Percentiles rank a stretch among this genome's conserved stretches.
These are phyloP conservation scores for Brachynemurus nebulosus DNA, from an alignment of 2,888 invertebrate genomes.

Conservation along the genomic window DNA sequence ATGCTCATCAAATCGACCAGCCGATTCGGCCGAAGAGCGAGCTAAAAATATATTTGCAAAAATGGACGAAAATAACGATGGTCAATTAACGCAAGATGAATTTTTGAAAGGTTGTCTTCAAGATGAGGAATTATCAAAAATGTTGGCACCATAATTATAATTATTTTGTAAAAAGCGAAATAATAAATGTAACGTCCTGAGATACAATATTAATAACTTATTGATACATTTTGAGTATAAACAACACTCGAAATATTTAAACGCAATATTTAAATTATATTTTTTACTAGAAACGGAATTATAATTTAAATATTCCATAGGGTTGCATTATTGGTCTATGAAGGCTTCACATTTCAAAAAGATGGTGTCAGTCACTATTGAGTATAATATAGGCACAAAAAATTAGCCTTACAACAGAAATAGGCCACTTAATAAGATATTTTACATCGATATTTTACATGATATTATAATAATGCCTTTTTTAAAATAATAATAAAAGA, in stretches of 20 bases:
- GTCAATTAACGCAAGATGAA: constrained; percentile 94
- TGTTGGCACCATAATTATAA: constrained; percentile 71
- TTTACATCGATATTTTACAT: constrained; percentile 5
- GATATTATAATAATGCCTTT: neutral
- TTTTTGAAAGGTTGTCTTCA: constrained; percentile 95
- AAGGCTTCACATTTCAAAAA: no score
- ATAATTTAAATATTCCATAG: no score
- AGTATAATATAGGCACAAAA: no score
- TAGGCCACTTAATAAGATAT: no score
- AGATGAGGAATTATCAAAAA: constrained; percentile 89
- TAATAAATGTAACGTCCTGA: constrained; percentile 3
- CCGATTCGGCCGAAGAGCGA: constrained; percentile 91
- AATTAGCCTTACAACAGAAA: no score
- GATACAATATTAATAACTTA: neutral
- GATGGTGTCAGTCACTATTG: no score
- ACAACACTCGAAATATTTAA: no score
- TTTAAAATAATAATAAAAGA: no score
- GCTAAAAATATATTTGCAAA: constrained; percentile 98
- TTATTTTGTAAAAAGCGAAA: neutral
- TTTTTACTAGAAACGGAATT: no score
- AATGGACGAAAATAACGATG: constrained; percentile 99
- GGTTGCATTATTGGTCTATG: no score
- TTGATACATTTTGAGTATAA: neutral
- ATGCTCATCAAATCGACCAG: constrained; percentile 87
- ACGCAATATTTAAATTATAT: no score